Conservation (phyloP, 2,888 invertebrate genomes). For the Malachius bipustulatus region DNA sequence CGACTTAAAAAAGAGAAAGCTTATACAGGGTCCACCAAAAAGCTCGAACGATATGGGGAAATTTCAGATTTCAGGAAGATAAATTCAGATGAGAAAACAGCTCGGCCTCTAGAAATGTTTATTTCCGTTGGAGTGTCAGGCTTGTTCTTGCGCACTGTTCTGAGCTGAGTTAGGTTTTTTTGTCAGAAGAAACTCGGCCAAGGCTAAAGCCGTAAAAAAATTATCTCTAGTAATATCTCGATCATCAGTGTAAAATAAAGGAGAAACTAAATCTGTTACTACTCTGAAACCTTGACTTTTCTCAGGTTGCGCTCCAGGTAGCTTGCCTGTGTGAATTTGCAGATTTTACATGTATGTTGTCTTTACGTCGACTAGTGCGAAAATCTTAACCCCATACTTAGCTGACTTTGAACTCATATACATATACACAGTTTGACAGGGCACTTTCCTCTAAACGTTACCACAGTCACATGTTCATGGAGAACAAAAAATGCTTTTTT, state of each 20-base stretch:
- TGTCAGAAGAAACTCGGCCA: conserved; percentile 1
- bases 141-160: conserved; percentile 3
- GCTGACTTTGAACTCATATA: too few relatives aligned
- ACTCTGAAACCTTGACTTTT: conserved; percentile 3
- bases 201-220: conserved; percentile 2
- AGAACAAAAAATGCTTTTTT: background rate
- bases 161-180: background rate
- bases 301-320: conserved; percentile 1
- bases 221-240: background rate
- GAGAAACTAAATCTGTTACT: conserved; percentile 1
- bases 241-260: background rate
- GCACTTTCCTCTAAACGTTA: conserved; percentile 2
- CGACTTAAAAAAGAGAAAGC: too few relatives aligned
- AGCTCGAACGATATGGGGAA: too few relatives aligned
- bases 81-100: conserved; percentile 3
- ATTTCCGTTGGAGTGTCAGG: conserved; percentile 1
- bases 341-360: conserved; percentile 1
- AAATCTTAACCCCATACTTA: conserved; percentile 2
- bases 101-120: conserved; percentile 2
- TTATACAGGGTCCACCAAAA: too few relatives aligned
- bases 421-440: background rate
- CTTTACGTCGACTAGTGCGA: conserved; percentile 2
- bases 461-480: conserved; percentile 3
- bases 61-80: too few relatives aligned
- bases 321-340: conserved; percentile 3